These are phyloP conservation scores for Platanista minor DNA, from an alignment of 2,113 vertebrate genomes.

Conservation along the genomic window DNA sequence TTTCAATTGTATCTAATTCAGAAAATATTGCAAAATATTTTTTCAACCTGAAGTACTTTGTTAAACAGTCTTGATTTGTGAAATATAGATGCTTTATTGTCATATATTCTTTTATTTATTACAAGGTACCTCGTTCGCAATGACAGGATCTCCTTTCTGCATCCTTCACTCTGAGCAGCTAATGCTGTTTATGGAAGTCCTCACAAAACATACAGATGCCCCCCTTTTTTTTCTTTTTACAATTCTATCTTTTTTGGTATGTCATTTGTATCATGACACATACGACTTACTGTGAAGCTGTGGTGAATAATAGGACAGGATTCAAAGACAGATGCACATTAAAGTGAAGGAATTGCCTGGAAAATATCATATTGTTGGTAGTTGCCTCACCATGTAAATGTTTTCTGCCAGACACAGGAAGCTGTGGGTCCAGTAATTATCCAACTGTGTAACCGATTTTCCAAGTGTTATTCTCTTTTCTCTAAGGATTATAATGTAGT, in stretches of 20 bases:
- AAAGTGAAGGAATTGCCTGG: not conserved
- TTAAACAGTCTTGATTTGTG: slow-evolving; percentile 9
- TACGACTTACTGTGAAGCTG: not conserved
- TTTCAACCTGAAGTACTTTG: slow-evolving; percentile 7
- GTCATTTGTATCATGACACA: not conserved
- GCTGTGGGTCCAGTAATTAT: not conserved
- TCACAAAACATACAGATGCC: not conserved
- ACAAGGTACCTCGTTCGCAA: slow-evolving; percentile 8
- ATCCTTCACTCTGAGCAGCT: not conserved
- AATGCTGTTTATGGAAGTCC: not conserved
- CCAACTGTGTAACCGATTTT: not conserved
- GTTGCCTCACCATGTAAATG: not conserved
- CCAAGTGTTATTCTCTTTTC: not conserved
- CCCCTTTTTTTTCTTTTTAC: not conserved
- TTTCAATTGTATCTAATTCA: slow-evolving; percentile 51
- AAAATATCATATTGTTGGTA: not conserved
- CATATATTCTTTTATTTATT: not conserved
- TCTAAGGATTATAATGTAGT: not conserved
- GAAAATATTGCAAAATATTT: slow-evolving; percentile 55
- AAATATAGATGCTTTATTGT: slow-evolving; percentile 24
- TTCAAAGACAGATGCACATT: not conserved
- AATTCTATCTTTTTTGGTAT: not conserved
- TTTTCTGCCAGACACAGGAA: not conserved
- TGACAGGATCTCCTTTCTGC: not conserved
- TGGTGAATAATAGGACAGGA: not conserved